These are phyloP conservation scores for Catagonus wagneri DNA, from an alignment of 2,113 vertebrate species.

Conservation along the genomic window DNA sequence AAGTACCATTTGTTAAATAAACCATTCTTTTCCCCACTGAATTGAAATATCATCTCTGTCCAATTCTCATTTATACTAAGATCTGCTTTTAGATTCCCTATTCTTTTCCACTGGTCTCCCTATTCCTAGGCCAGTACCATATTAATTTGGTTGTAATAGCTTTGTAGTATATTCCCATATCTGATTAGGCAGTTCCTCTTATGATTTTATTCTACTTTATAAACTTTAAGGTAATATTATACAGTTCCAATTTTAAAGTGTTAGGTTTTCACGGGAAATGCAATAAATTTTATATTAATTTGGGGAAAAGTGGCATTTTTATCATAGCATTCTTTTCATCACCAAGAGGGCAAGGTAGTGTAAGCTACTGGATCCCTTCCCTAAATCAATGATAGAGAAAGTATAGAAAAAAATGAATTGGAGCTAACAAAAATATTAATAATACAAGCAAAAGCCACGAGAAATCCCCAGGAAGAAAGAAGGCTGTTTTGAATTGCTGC, in stretches of 20 bases:
- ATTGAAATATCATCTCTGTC: neutral
- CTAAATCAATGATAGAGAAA: neutral
- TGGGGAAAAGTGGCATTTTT: neutral
- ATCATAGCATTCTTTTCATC: neutral
- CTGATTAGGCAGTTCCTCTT: neutral
- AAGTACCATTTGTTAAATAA: neutral
- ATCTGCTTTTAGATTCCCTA: neutral
- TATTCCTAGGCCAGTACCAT: neutral
- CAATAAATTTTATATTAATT: neutral
- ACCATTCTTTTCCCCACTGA: neutral
- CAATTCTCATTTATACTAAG: neutral
- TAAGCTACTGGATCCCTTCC: neutral
- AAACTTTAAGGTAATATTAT: conserved; percentile 40
- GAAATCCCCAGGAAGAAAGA: neutral
- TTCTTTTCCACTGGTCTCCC: neutral
- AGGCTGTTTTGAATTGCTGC: neutral
- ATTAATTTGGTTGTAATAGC: conserved; percentile 20
- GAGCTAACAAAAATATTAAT: neutral
- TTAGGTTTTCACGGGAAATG: neutral
- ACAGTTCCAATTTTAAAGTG: neutral
- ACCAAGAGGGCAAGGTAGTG: neutral
- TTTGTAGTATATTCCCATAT: neutral
- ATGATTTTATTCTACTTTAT: conserved; percentile 2
- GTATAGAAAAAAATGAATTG: neutral
- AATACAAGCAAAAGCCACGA: neutral